A percentile compares a stretch with the other conserved stretches of the same genome.
Evolutionary conservation across 2,888 invertebrate genomes (phyloP).

Genomic region (Cosmia pyralina): DNA sequence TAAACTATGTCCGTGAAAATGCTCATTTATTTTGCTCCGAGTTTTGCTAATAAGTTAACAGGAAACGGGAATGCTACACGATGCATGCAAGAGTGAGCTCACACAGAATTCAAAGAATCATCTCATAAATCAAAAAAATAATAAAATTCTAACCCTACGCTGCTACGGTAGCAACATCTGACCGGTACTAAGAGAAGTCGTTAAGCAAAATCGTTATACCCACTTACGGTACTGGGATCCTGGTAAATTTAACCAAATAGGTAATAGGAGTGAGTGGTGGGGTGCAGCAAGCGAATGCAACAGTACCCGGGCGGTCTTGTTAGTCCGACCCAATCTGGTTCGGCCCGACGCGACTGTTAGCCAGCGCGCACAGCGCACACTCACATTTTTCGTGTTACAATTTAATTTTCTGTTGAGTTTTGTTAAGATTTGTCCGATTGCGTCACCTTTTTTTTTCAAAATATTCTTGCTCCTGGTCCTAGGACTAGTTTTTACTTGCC

Average conservation of each 20-base stretch:
- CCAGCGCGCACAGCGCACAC: slow-evolving; percentile 70
- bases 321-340: slow-evolving; percentile 80
- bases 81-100: neutral
- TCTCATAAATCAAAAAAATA: slow-evolving; percentile 23
- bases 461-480: too few species aligned
- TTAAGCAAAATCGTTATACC: slow-evolving; percentile 68
- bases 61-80: slow-evolving; percentile 3
- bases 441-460: slow-evolving; percentile 6
- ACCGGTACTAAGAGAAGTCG: slow-evolving; percentile 64
- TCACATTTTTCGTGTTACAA: slow-evolving; percentile 28
- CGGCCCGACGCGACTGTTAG: slow-evolving; percentile 72
- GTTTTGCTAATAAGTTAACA: slow-evolving; percentile 22
- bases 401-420: slow-evolving; percentile 43
- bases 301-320: slow-evolving; percentile 81
- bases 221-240: slow-evolving; percentile 71
- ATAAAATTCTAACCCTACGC: slow-evolving; percentile 28
- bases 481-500: too few species aligned
- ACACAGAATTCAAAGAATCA: slow-evolving; percentile 15
- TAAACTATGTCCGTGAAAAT: slow-evolving; percentile 30
- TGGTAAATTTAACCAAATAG: slow-evolving; percentile 85
- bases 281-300: slow-evolving; percentile 77
- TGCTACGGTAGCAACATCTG: slow-evolving; percentile 37
- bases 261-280: slow-evolving; percentile 78
- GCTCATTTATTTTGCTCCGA: slow-evolving; percentile 1
- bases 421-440: slow-evolving; percentile 18